Conservation (phyloP, 35 echinoderm and acorn worm genomes). For the Diadema setosum region DNA sequence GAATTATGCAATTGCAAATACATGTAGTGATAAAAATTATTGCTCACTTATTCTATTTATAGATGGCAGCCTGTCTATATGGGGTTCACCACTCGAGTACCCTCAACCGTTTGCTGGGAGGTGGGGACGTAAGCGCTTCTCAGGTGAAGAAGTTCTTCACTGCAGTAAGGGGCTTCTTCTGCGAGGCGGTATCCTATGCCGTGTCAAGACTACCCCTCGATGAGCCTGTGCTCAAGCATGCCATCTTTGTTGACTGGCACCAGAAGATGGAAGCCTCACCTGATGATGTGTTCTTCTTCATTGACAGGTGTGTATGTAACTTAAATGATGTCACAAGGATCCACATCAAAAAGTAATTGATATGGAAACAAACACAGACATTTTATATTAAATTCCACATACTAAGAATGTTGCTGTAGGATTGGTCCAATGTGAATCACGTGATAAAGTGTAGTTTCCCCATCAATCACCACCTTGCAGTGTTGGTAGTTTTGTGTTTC, state of each 20-base stretch:
- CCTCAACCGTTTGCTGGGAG: neutral
- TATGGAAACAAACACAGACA: too few relatives aligned
- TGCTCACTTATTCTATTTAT: neutral
- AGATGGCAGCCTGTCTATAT: neutral
- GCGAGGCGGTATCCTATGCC: neutral
- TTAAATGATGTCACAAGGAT: too few relatives aligned
- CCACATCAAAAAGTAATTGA: neutral
- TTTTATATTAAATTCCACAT: too few relatives aligned
- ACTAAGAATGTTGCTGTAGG: too few relatives aligned
- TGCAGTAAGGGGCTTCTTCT: neutral
- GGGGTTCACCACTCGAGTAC: neutral
- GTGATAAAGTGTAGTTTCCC: too few relatives aligned
- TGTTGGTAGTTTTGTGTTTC: too few relatives aligned
- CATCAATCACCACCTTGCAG: too few relatives aligned
- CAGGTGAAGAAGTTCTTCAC: neutral
- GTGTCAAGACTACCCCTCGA: neutral
- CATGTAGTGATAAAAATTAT: neutral
- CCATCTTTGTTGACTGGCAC: neutral
- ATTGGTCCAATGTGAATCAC: too few relatives aligned
- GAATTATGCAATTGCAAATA: constrained; percentile 16
- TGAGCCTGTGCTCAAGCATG: neutral
- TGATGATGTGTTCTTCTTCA: neutral
- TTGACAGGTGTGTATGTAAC: neutral
- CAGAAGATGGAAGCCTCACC: neutral
- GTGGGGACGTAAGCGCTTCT: neutral